phyloP scores from a whole-genome alignment of 2,113 vertebrate species.

The Canis aureus region DNA sequence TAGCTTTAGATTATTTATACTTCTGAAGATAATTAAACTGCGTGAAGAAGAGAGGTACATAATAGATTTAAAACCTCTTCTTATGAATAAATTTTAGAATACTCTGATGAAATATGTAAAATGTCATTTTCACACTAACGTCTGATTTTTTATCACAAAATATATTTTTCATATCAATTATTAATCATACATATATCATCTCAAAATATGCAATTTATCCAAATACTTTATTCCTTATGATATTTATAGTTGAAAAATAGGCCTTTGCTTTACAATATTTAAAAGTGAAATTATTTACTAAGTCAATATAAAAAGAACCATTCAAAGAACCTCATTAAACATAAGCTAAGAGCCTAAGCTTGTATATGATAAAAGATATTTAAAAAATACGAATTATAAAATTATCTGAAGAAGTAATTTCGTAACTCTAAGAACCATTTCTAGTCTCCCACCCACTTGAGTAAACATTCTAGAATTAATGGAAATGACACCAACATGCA shows the following conservation, averaged over 20 bases:
- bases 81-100: conserved; percentile 40
- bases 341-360: neutral
- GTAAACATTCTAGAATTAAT: neutral
- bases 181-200: neutral
- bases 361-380: neutral
- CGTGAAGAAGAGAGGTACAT: neutral
- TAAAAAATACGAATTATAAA: neutral
- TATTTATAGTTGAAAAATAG: neutral
- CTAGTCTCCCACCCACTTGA: neutral
- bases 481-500: neutral
- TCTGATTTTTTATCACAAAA: conserved; percentile 24
- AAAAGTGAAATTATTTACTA: conserved; percentile 44
- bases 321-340: neutral
- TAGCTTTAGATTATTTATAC: neutral
- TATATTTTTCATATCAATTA: neutral
- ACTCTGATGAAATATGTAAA: neutral
- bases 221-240: neutral
- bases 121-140: neutral
- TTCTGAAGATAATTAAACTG: conserved; percentile 10
- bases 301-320: neutral
- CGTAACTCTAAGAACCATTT: neutral
- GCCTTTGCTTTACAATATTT: neutral
- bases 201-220: neutral
- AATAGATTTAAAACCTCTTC: neutral
- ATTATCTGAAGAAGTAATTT: neutral